phyloP scores from a whole-genome alignment of 2,113 vertebrate genomes.

The Thymallus thymallus region DNA sequence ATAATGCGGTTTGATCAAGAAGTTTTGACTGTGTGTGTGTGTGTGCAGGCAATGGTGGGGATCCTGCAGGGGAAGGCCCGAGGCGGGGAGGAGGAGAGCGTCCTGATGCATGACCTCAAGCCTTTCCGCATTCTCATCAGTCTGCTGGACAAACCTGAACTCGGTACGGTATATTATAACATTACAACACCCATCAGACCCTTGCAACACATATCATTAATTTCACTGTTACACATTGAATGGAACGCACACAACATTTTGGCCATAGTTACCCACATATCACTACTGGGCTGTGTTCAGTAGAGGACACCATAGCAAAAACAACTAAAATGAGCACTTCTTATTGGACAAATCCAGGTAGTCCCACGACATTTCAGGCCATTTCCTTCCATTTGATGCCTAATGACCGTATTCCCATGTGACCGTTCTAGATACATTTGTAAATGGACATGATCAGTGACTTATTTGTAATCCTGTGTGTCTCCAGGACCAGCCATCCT shows the following conservation, averaged over 20 bases:
- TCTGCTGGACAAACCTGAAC: conserved; percentile 95
- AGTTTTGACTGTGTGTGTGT: conserved; percentile 15
- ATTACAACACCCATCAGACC: not conserved
- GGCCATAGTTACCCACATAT: not conserved
- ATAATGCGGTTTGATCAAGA: conserved; percentile 10
- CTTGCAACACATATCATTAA: not conserved
- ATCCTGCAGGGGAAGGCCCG: conserved; percentile 92
- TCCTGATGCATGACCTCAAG: conserved; percentile 94
- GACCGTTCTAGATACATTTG: not conserved
- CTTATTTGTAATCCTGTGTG: conserved; percentile 6
- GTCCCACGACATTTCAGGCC: not conserved
- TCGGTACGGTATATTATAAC: conserved; percentile 76
- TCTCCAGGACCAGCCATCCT: conserved; percentile 92
- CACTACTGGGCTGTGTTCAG: not conserved
- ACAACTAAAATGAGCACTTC: not conserved
- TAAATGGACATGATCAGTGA: no score
- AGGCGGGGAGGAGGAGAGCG: conserved; percentile 87
- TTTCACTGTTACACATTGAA: not conserved
- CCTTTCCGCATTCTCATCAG: conserved; percentile 98
- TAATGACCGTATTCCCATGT: not conserved
- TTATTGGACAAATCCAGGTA: no score
- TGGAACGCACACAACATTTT: not conserved
- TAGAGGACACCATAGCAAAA: not conserved
- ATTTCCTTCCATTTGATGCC: not conserved
- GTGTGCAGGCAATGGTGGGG: conserved; percentile 90